Conservation (phyloP, 2,113 vertebrate species). For the Oncorhynchus gorbuscha region DNA sequence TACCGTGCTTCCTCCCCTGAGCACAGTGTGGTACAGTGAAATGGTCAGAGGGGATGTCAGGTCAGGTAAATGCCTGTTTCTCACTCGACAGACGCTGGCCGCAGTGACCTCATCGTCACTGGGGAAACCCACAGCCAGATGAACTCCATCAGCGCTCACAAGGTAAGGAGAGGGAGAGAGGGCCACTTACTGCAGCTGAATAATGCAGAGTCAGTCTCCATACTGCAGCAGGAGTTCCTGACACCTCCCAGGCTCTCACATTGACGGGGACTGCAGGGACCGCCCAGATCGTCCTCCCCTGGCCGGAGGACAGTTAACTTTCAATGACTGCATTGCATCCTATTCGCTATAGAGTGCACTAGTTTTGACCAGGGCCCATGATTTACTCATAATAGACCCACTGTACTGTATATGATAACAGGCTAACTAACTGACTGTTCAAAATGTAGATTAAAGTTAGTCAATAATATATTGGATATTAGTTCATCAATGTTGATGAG, state of each 20-base stretch:
- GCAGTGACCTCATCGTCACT: slow-evolving; percentile 28
- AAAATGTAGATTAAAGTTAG: background rate
- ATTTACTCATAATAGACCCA: no score
- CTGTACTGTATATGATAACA: no score
- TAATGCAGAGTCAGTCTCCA: slow-evolving; percentile 31
- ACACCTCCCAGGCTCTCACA: slow-evolving; percentile 1
- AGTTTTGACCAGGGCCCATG: no score
- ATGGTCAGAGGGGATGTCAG: slow-evolving; percentile 9
- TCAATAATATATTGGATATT: background rate
- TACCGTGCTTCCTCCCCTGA: background rate
- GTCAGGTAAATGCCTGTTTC: slow-evolving; percentile 38
- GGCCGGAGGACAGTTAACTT: no score
- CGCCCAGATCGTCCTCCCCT: no score
- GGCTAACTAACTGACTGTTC: no score
- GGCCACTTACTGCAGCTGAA: slow-evolving; percentile 15
- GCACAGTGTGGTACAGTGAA: background rate
- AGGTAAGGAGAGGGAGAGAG: slow-evolving; percentile 43
- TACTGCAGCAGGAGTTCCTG: slow-evolving; percentile 19
- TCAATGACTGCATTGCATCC: no score
- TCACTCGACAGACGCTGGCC: slow-evolving; percentile 53
- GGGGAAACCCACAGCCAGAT: slow-evolving; percentile 38
- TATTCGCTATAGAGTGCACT: no score
- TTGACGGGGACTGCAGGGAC: slow-evolving; percentile 8
- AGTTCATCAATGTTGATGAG: slow-evolving; percentile 10
- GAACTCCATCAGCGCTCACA: slow-evolving; percentile 41